phyloP scores from a whole-genome alignment of 2,113 vertebrate genomes.

The Odobenus rosmarus region DNA sequence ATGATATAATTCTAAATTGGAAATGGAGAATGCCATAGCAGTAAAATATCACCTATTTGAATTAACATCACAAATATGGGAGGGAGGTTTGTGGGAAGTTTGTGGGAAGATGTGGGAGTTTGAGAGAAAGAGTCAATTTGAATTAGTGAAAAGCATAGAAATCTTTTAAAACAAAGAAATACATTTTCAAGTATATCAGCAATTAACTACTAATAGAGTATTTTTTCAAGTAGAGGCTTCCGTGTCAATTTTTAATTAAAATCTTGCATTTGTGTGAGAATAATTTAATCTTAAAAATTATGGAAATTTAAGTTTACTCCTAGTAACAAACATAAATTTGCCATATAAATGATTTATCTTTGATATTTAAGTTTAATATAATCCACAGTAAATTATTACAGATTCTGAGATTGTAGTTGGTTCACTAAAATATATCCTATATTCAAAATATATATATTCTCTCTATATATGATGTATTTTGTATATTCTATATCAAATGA shows the following conservation, averaged over 20 bases:
- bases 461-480: neutral
- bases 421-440: neutral
- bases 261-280: neutral
- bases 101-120: neutral
- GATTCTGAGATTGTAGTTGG: neutral
- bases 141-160: constrained; percentile 3
- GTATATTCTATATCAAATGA: neutral
- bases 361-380: neutral
- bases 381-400: neutral
- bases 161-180: neutral
- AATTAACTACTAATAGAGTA: neutral
- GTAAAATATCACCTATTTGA: neutral
- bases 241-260: neutral
- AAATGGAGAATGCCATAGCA: neutral
- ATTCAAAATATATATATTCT: neutral
- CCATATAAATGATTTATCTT: neutral
- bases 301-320: neutral
- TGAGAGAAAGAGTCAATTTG: neutral
- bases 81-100: neutral
- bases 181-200: neutral
- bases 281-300: constrained; percentile 2
- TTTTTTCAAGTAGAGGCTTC: neutral
- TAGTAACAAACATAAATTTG: neutral
- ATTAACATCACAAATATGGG: neutral
- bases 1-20: constrained; percentile 32